Base-by-base conservation (phyloP, 1,140 invertebrate species). In the Saxidomus purpurata region DNA sequence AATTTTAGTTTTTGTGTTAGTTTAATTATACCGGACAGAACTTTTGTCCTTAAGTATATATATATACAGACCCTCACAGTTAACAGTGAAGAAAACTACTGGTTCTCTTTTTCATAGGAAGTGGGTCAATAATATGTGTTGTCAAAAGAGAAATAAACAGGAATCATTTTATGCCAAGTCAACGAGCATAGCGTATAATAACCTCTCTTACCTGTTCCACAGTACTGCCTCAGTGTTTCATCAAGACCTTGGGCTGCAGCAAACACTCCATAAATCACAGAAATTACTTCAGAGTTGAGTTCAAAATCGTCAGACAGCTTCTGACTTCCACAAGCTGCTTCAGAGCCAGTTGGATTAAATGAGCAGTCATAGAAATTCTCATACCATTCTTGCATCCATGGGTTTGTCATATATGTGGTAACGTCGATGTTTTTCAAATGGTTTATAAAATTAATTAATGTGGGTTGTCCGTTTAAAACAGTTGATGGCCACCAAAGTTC, bases 331-430 rank as follows among this genome's bases (percentile, higher is more conserved):
- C 93, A 94, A 0, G 84, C 71, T 19, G 34, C 55, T 11, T 87
- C 34, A 49, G 84, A 91, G 9, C 49, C 59, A 4, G 25, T 79
- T 8, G 90, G 67, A 47, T 91, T 90, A 9, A 95, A 61, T 17
- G 84, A 93, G 85, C 95, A 95, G 69, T 94, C 79, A 77, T 91
- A 91, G n/a, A 92, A 63, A 22, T 71, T 69, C 74, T 95, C 91
- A 85, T 91, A 95, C 94, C 93, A 95, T 55, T 94, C 94, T 55
- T 79, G 91, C 83, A 95, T 94, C 95, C 95, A 95, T 0, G 94
- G 94, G 85, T 95, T 95, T 13, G 71, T 82, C 22, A 47, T 91
- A 67, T 95, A 92, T 11, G 71, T 93, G 28, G 69, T n/a, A 8
- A 89, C 91, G 63, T 91, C 79, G 6, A 94, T 90, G 6, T 43